phyloP scores from a whole-genome alignment of 2,797 vertebrate species.

The Rhabdomys pumilio region DNA sequence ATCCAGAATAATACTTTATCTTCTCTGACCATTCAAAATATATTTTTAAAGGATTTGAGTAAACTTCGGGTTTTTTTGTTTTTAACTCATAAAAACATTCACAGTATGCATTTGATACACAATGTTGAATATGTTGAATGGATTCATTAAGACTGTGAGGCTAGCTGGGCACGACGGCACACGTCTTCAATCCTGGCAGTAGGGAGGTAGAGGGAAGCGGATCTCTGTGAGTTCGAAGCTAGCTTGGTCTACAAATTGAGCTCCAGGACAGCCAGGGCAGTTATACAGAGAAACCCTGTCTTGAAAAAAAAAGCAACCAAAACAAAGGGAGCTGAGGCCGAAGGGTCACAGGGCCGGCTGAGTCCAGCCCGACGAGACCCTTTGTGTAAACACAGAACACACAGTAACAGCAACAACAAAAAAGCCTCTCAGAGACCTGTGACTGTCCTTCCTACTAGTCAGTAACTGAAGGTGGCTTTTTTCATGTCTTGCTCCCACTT shows the following conservation, averaged over 20 bases:
- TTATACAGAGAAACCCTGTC: not conserved
- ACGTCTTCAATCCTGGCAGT: not conserved
- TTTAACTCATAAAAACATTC: slow-evolving; percentile 8
- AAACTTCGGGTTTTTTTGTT: not conserved
- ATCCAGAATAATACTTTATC: slow-evolving; percentile 1
- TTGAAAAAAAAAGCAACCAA: not conserved
- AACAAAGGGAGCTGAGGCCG: not conserved
- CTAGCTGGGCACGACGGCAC: fast-evolving
- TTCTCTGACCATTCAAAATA: slow-evolving; percentile 38
- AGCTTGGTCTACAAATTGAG: not conserved
- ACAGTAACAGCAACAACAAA: no score
- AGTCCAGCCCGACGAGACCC: not conserved
- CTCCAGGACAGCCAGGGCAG: not conserved
- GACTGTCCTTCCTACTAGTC: not conserved
- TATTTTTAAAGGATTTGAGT: slow-evolving; percentile 45
- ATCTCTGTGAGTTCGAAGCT: not conserved
- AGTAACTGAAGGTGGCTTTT: not conserved
- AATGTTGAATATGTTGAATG: slow-evolving; percentile 43
- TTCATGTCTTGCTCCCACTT: slow-evolving; percentile 27
- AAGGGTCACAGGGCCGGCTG: not conserved
- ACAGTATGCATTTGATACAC: not conserved
- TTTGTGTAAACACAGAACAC: not conserved
- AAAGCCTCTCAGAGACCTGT: not conserved
- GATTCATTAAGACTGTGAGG: not conserved
- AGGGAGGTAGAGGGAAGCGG: not conserved